Evolutionary conservation across 2,888 invertebrate species (phyloP).

Genomic region (Meganola albula): DNA sequence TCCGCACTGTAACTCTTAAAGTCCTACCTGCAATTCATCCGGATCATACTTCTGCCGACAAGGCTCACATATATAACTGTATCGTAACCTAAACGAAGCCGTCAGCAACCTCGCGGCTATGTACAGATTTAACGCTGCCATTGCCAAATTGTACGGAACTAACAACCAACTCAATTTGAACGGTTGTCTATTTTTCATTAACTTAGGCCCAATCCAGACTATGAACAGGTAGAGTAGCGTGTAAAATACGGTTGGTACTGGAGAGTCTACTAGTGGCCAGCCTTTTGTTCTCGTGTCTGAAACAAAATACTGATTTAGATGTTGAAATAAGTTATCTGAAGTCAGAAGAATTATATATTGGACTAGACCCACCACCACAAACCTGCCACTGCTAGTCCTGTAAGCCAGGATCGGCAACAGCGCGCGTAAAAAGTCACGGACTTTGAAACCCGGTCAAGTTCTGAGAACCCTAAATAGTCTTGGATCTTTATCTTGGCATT

Average conservation of each 20-base stretch:
- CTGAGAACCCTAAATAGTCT: not conserved
- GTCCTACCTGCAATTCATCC: slow-evolving; percentile 89
- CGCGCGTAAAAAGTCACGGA: not conserved
- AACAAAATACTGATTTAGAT: slow-evolving; percentile 35
- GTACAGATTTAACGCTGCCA: slow-evolving; percentile 89
- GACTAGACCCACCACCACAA: too few species aligned
- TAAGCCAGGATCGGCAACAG: not conserved
- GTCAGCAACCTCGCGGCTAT: slow-evolving; percentile 87
- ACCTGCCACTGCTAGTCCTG: too few species aligned
- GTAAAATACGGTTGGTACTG: slow-evolving; percentile 83
- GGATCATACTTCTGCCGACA: slow-evolving; percentile 86
- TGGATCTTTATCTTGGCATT: too few species aligned
- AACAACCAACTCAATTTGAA: slow-evolving; percentile 86
- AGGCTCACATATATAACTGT: slow-evolving; percentile 92
- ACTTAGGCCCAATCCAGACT: slow-evolving; percentile 87
- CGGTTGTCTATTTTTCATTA: slow-evolving; percentile 87
- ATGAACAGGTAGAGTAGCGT: slow-evolving; percentile 84
- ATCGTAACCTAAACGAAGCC: slow-evolving; percentile 84
- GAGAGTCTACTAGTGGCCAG: slow-evolving; percentile 91
- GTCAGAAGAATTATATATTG: not conserved
- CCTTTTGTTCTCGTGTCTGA: slow-evolving; percentile 88
- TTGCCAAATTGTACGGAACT: slow-evolving; percentile 89
- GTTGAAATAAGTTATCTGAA: not conserved
- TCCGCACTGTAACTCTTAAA: too few species aligned
- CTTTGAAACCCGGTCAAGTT: not conserved